Percentiles rank a stretch among this genome's conserved stretches.
Evolutionary conservation across 1,140 invertebrate species (phyloP).

Genomic region (Notospermus geniculatus): DNA sequence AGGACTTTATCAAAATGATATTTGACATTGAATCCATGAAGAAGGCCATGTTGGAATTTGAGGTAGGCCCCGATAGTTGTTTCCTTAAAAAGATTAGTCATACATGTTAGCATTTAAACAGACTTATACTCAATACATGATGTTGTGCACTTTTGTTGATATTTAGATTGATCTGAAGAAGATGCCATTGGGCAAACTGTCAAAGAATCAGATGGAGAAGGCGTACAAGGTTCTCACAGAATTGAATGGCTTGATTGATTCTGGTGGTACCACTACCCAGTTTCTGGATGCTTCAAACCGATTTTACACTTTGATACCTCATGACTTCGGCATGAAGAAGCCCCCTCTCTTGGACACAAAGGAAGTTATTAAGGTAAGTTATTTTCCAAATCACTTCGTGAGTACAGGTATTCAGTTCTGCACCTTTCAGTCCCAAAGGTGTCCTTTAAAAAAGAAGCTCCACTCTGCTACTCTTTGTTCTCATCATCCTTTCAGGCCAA

Average conservation of each 20-base stretch:
- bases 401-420: no score
- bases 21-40: conserved; percentile 94
- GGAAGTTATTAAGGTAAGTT: conserved; percentile 69
- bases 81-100: no score
- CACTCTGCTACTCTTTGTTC: background rate
- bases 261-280: conserved; percentile 56
- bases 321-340: conserved; percentile 84
- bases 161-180: conserved; percentile 86
- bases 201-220: conserved; percentile 82
- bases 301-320: conserved; percentile 93
- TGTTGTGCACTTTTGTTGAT: no score
- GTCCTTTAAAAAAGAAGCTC: no score
- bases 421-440: no score
- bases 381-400: conserved; percentile 14
- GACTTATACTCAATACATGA: no score
- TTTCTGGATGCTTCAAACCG: conserved; percentile 84
- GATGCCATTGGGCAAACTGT: conserved; percentile 96
- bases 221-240: conserved; percentile 82
- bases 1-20: conserved; percentile 80
- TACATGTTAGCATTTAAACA: no score
- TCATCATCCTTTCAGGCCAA: conserved; percentile 64
- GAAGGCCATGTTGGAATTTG: conserved; percentile 88
- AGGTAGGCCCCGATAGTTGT: no score
- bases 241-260: conserved; percentile 62
- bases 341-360: conserved; percentile 76